Evolutionary conservation across 2,797 vertebrate genomes (phyloP), one percentile per base, ranked within the genome.

Genomic region (Artibeus jamaicensis): DNA sequence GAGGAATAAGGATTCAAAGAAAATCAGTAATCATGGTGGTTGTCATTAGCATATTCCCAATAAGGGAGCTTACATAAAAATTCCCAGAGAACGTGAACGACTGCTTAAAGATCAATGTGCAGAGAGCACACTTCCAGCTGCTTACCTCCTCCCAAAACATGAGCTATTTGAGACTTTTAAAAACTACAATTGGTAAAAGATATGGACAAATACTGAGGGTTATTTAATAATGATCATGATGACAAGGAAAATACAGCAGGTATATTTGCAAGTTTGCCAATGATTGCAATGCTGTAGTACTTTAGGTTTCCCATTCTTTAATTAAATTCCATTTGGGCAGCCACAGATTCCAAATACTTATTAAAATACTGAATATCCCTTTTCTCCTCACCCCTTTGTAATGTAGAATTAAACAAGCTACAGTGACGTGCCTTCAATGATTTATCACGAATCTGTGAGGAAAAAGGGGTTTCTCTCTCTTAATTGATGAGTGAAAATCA

Each of bases 11-110:
- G 98, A 99, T 99, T 99, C 99, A 99, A 99, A 99, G 99, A 99
- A 99, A 99, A 99, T 99, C 99, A 98, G 99, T 99, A 99, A 99
- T 99, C 99, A 99, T 98, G 98, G 99, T 87, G 98, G 99, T 99
- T 99, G 98, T 99, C 98, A 99, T 99, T 99, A 99, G 99, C 99
- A 99, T 99, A 99, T 99, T 99, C 99, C 99, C 99, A 99, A 99
- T 99, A 99, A 99, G 98, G 98, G 98, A 98, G 98, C 98, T 99
- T 98, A 98, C 97, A 98, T 96, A 98, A 99, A 99, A 99, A 99
- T 99, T 99, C 99, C 98, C 98, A 98, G 98, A 98, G 99, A 99
- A 99, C 98, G 98, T 71, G 98, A 99, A 99, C 98, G 98, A 98
- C 98, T 99, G 98, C 98, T 97, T 77, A 92, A 97, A 97, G 98